Evolutionary conservation across 2,888 invertebrate species (phyloP).

Genomic region (Rhogogaster chlorosoma): DNA sequence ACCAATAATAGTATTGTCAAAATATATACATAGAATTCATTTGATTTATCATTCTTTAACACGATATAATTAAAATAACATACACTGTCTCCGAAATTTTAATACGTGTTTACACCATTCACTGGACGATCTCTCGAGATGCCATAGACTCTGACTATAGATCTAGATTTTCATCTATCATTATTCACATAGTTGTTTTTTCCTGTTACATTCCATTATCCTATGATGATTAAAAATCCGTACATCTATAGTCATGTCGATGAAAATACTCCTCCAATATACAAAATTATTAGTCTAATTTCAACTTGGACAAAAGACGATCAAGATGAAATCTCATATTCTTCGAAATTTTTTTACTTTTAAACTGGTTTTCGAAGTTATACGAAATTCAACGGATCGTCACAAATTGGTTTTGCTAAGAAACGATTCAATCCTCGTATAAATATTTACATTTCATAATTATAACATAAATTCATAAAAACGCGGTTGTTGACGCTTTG

Average conservation of each 20-base stretch:
- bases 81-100: slow-evolving; percentile 68
- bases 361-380: neutral
- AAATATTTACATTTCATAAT: slow-evolving; percentile 40
- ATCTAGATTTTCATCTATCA: neutral
- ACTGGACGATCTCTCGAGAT: slow-evolving; percentile 46
- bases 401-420: slow-evolving; percentile 26
- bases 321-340: neutral
- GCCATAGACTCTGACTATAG: slow-evolving; percentile 23
- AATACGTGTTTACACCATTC: slow-evolving; percentile 34
- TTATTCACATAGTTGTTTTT: neutral
- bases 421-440: slow-evolving; percentile 34
- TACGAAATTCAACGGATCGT: slow-evolving; percentile 27
- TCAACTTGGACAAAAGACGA: slow-evolving; percentile 36
- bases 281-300: slow-evolving; percentile 21
- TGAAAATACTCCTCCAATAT: slow-evolving; percentile 28
- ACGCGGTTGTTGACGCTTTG: neutral
- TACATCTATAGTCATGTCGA: slow-evolving; percentile 34
- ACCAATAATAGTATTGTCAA: slow-evolving; percentile 73
- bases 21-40: slow-evolving; percentile 72
- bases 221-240: neutral
- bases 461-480: neutral
- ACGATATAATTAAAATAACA: slow-evolving; percentile 66
- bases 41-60: slow-evolving; percentile 43
- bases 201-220: neutral
- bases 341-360: neutral